Evolutionary conservation across 1,140 invertebrate genomes (phyloP), one percentile per base, ranked within the genome.

Genomic region (Phocides pigmalion): DNA sequence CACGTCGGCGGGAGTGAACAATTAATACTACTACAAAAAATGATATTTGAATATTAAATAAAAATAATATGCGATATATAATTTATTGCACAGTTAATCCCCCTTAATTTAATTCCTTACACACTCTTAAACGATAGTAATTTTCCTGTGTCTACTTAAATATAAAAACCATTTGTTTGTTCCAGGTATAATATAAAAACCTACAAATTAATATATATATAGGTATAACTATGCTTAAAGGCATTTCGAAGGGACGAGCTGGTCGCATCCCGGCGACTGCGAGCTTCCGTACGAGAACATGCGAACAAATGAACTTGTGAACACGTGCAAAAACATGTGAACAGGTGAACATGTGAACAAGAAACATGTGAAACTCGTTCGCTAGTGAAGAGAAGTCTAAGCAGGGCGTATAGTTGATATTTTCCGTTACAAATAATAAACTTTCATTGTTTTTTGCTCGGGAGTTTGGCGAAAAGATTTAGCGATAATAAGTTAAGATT

Each of bases 401-500:
- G 46, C 14, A 15, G 46, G 28, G 46, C 20, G 20, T 47, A 47
- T 20, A 47, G 11, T 46, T 3, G 14, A 39, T 39, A 39, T 59
- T 72, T 75, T 72, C 66, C 69, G 70, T 75, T 75, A 69, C 72
- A 61, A 49, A 42, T 50, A 14, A 39, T 39, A 14, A 39, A 1
- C 35, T 39, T 39, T 39, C 11, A 39, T 39, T 39, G 35, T 39
- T 39, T 39, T 14, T 39, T 39, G 35, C 35, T 39, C 14, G 35
- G 35, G 35, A 39, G 35, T 39, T 39, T 56, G 22, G 54, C 22
- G 22, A 35, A 49, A 49, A 50, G 49, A 66, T 53, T 66, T 70
- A 69, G 76, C 76, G 76, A 76, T 79, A 74, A 67, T 79, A 70
- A 68, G 41, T 67, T 79, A 76, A 79, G 74, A 50, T 79, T 62